Evolutionary conservation across 1,140 invertebrate species (phyloP), one percentile per base, ranked within the genome.

Genomic region (Hycleus cichorii): DNA sequence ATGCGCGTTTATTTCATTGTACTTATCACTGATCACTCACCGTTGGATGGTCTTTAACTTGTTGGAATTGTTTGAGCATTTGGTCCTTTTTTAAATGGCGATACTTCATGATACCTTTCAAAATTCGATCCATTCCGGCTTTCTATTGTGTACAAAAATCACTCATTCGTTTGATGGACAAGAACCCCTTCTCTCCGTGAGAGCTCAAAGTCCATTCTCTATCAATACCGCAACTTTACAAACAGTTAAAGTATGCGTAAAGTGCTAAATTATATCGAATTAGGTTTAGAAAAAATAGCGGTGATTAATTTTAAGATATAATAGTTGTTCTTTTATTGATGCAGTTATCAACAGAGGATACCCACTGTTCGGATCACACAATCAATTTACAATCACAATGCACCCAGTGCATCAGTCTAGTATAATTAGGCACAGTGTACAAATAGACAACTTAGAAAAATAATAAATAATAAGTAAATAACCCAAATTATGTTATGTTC

Each of bases 41-140:
- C 80, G 86, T 84, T 9, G 91, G 91, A 78, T 93, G 83, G 76
- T 94, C 86, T 71, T 80, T 82, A 58, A 95, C 90, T 82, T 87
- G 78, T 74, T 90, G 76, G 75, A 95, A 95, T 74, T 95, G 90
- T 75, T 92, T 84, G 10, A 95, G 89, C 90, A 95, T 93, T 70
- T 81, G 85, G 59, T 85, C 82, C 60, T 88, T 81, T 57, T 89
- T 86, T 39, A 88, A 86, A 49, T 86, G 79, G 47, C 91, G 80
- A 75, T 94, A 95, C 71, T 84, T 83, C 84, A 94, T 91, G 49
- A 95, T 88, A 38, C 92, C 92, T 73, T 85, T 82, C 47, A 95
- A 76, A 72, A 95, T 89, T 73, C 85, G 83, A 68, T 93, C 89
- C 89, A 94, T 93, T 42, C 4, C 32, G 32, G 3, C 32, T 32